These are phyloP conservation scores for Rhinichthys klamathensis DNA, from an alignment of 2,113 vertebrate genomes.

Conservation along the genomic window DNA sequence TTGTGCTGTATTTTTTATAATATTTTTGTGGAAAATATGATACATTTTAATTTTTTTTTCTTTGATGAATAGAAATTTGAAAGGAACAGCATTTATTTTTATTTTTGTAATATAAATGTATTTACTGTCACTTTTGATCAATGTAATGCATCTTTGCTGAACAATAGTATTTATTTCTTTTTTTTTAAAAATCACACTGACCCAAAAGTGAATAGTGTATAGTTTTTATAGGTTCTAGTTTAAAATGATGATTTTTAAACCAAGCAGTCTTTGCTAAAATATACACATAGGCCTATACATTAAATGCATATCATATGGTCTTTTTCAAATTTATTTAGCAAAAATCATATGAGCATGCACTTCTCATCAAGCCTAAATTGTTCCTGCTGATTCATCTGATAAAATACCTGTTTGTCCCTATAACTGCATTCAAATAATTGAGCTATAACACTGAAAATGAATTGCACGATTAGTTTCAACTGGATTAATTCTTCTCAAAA, in stretches of 20 bases:
- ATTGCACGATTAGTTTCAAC: conserved; percentile 29
- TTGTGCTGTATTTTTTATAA: no score
- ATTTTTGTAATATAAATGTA: no score
- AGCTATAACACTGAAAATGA: conserved; percentile 39
- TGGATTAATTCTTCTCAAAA: conserved; percentile 34
- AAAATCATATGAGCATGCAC: neutral
- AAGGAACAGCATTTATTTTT: no score
- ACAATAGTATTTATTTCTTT: no score
- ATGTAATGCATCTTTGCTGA: no score
- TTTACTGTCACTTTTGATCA: no score
- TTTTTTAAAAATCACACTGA: no score
- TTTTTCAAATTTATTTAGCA: neutral
- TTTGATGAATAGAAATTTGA: no score
- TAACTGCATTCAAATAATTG: conserved; percentile 38
- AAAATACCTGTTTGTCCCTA: conserved; percentile 15
- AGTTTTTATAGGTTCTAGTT: neutral
- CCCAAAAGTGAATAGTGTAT: no score
- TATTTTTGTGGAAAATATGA: neutral
- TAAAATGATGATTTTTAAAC: neutral
- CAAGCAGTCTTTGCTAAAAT: neutral
- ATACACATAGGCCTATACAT: neutral
- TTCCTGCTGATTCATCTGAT: neutral
- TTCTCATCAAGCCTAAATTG: neutral
- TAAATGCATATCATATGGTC: neutral
- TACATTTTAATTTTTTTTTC: no score